Evolutionary conservation across 2,888 invertebrate genomes (phyloP).

Genomic region (Hecatera dysodea): DNA sequence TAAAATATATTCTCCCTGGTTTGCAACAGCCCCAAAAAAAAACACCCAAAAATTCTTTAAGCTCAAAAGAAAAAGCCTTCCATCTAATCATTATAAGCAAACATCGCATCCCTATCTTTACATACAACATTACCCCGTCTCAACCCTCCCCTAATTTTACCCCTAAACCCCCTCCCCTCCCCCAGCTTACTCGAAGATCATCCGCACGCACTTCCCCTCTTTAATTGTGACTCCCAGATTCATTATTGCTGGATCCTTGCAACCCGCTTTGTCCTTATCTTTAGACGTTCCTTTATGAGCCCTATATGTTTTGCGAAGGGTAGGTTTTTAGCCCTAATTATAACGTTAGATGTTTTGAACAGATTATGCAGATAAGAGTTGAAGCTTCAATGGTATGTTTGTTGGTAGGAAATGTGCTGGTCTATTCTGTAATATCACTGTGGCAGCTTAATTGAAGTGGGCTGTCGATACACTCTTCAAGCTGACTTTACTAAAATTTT

Average conservation of each 20-base stretch:
- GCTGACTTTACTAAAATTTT: no score
- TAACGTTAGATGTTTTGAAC: conserved; percentile 33
- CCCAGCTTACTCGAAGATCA: conserved; percentile 88
- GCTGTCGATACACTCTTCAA: no score
- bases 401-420: neutral
- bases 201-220: conserved; percentile 88
- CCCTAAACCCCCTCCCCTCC: conserved; percentile 67
- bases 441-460: no score
- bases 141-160: conserved; percentile 62
- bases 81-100: conserved; percentile 16
- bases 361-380: conserved; percentile 24
- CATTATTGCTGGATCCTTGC: conserved; percentile 88
- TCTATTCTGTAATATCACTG: no score
- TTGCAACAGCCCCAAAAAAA: neutral
- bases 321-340: conserved; percentile 32
- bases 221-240: conserved; percentile 89
- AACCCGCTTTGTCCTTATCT: conserved; percentile 87
- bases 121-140: conserved; percentile 51
- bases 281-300: conserved; percentile 71
- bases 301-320: conserved; percentile 37
- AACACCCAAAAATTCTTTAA: conserved; percentile 1
- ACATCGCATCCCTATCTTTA: conserved; percentile 51
- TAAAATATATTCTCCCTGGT: no score
- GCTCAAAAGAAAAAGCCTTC: conserved; percentile 22
- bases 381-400: conserved; percentile 4